phyloP scores from a whole-genome alignment of 1,140 invertebrate species.

The Hirudo medicinalis region DNA sequence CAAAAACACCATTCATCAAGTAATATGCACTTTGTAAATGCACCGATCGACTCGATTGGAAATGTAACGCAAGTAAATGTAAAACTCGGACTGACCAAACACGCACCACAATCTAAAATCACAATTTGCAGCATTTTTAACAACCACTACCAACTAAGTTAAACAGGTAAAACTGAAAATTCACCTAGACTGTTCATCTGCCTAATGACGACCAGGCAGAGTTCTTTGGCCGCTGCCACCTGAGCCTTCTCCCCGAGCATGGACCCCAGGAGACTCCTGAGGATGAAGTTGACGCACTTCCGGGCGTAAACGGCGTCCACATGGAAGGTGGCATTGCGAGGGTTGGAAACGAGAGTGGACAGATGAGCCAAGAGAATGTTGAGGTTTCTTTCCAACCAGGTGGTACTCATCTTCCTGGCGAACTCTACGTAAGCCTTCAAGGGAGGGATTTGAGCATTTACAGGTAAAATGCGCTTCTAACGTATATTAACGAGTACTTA shows the following conservation, averaged over 20 bases:
- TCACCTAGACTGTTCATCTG: conserved; percentile 80
- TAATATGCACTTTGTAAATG: background rate
- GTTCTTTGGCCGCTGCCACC: conserved; percentile 75
- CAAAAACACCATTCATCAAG: background rate
- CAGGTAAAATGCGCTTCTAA: too few relatives aligned
- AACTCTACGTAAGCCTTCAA: conserved; percentile 82
- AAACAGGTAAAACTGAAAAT: conserved; percentile 15
- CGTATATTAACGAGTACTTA: too few relatives aligned
- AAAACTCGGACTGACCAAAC: too few relatives aligned
- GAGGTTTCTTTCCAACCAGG: conserved; percentile 87
- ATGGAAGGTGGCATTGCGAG: conserved; percentile 81
- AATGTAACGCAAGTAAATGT: too few relatives aligned
- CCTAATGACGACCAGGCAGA: conserved; percentile 76
- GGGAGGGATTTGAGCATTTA: background rate
- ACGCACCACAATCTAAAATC: too few relatives aligned
- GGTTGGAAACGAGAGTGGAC: conserved; percentile 72
- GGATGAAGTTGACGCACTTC: conserved; percentile 90
- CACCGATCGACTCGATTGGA: too few relatives aligned
- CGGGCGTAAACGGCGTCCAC: conserved; percentile 93
- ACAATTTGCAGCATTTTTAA: too few relatives aligned
- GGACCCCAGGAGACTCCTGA: conserved; percentile 75
- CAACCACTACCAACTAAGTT: too few relatives aligned
- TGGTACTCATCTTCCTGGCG: conserved; percentile 73
- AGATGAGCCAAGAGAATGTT: conserved; percentile 70
- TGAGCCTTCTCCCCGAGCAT: conserved; percentile 93